Percentiles rank a stretch among this genome's conserved stretches.
These are phyloP conservation scores for Ibidorhyncha struthersii DNA, from an alignment of 2,113 vertebrate genomes.

Conservation along the genomic window DNA sequence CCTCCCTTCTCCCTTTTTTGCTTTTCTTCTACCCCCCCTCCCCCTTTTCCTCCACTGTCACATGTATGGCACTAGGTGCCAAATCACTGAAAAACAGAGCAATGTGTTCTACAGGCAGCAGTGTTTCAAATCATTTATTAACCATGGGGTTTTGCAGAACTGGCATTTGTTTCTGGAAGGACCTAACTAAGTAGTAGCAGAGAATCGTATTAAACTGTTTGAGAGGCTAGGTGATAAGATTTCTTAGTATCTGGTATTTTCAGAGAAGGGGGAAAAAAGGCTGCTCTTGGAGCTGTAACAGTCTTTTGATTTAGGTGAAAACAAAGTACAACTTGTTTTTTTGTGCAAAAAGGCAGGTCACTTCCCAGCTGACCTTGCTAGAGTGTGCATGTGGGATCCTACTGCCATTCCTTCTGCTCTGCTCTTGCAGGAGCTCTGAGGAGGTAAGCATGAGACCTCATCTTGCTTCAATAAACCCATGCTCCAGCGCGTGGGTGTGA, in stretches of 20 bases:
- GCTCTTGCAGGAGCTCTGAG: background rate
- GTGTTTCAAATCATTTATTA: background rate
- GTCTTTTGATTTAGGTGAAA: background rate
- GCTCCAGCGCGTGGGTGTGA: background rate
- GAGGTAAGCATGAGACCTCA: background rate
- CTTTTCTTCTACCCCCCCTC: no score
- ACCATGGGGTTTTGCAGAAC: background rate
- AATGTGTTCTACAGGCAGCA: background rate
- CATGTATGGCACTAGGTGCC: background rate
- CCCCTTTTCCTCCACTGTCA: background rate
- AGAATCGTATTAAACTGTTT: background rate
- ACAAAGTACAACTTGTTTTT: background rate
- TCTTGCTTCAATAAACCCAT: background rate
- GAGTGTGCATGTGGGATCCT: background rate
- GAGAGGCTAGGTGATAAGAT: background rate
- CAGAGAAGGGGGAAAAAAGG: background rate
- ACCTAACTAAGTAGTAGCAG: background rate
- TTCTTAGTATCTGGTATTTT: background rate
- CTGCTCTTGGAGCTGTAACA: background rate
- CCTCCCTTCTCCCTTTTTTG: accelerated
- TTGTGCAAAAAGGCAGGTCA: background rate
- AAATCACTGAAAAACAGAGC: background rate
- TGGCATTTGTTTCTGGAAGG: background rate
- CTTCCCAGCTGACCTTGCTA: background rate
- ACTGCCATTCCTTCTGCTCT: background rate